A percentile compares a stretch with the other conserved stretches of the same genome.
phyloP scores from a whole-genome alignment of 1,140 invertebrate species.

The Wiebesia pumilae region DNA sequence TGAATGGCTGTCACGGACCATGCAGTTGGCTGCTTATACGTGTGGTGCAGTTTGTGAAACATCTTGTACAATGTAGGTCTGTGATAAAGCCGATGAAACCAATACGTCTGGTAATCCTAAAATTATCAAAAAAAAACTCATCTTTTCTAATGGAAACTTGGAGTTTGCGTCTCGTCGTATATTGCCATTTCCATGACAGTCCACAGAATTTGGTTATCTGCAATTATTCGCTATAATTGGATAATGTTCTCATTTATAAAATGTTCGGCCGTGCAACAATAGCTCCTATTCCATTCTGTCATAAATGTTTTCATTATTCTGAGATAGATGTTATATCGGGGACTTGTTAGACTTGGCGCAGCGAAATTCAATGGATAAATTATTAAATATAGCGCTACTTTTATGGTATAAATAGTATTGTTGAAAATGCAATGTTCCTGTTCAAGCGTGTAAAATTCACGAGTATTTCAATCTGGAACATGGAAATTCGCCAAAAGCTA shows the following conservation, averaged over 20 bases:
- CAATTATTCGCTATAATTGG: too few species aligned
- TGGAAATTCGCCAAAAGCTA: constrained; percentile 50
- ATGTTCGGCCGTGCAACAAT: too few species aligned
- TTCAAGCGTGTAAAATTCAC: constrained; percentile 6
- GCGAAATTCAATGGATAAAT: background rate
- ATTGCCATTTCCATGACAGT: too few species aligned
- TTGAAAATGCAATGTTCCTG: background rate
- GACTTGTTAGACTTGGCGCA: too few species aligned
- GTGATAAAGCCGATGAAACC: constrained; percentile 82
- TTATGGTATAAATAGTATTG: background rate
- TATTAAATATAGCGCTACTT: background rate
- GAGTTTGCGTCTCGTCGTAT: too few species aligned
- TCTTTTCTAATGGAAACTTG: too few species aligned
- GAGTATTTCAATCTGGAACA: constrained; percentile 38
- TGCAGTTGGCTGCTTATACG: constrained; percentile 84
- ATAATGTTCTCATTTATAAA: too few species aligned
- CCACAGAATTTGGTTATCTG: too few species aligned
- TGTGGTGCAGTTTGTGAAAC: constrained; percentile 85
- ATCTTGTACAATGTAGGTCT: constrained; percentile 81
- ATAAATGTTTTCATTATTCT: too few species aligned
- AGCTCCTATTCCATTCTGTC: too few species aligned
- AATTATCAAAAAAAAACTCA: constrained; percentile 57
- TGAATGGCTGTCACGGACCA: constrained; percentile 86
- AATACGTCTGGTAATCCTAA: constrained; percentile 82
- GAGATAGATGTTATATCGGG: too few species aligned